Percentiles rank a stretch among this genome's conserved stretches.
Evolutionary conservation across 2,888 invertebrate species (phyloP).

Genomic region (Spodoptera picta): DNA sequence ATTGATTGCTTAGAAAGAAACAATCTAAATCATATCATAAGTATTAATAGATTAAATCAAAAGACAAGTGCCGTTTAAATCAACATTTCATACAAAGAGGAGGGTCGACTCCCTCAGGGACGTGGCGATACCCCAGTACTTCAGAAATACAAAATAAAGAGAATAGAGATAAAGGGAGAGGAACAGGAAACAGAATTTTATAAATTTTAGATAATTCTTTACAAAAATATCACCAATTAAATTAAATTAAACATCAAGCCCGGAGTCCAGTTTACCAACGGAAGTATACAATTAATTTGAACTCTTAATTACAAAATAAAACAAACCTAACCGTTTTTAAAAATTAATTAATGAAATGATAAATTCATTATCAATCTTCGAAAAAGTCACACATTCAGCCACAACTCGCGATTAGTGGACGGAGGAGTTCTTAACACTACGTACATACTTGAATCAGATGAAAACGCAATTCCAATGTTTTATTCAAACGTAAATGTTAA

Average conservation of each 20-base stretch:
- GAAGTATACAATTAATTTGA: no score
- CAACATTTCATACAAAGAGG: slow-evolving; percentile 57
- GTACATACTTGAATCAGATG: slow-evolving; percentile 34
- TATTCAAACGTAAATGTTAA: slow-evolving; percentile 30
- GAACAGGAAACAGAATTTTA: slow-evolving; percentile 12
- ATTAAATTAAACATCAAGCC: no score
- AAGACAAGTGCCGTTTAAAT: slow-evolving; percentile 56
- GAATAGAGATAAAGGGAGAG: not conserved
- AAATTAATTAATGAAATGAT: not conserved
- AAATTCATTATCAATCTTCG: not conserved
- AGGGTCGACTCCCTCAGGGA: slow-evolving; percentile 40
- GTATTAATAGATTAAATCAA: slow-evolving; percentile 54
- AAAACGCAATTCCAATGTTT: slow-evolving; percentile 40
- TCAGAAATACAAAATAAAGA: not conserved
- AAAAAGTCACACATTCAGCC: slow-evolving; percentile 14
- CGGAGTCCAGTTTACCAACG: no score
- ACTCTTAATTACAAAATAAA: no score
- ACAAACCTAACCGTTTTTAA: no score
- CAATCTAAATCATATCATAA: slow-evolving; percentile 30
- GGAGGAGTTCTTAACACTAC: slow-evolving; percentile 30
- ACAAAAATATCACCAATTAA: no score
- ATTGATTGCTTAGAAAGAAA: not conserved
- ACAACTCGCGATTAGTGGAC: slow-evolving; percentile 15
- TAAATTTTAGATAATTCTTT: not conserved
- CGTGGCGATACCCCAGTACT: slow-evolving; percentile 4